These are phyloP conservation scores for Cololabis saira DNA, from an alignment of 2,113 vertebrate species.

Conservation along the genomic window DNA sequence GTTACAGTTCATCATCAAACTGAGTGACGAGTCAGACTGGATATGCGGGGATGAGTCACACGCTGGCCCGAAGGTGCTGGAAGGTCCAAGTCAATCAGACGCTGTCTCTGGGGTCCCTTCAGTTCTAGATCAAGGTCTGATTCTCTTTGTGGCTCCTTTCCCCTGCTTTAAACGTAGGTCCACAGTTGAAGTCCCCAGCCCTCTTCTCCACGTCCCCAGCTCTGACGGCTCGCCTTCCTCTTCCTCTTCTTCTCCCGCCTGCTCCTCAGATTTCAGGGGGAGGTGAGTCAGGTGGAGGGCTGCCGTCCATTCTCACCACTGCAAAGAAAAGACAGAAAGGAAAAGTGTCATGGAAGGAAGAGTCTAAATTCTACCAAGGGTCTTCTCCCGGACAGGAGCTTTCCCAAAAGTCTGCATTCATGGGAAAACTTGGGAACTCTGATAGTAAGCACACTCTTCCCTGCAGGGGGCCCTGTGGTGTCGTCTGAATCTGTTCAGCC, in stretches of 20 bases:
- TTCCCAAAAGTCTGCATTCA: not conserved
- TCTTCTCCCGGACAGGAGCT: not conserved
- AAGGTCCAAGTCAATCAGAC: constrained; percentile 33
- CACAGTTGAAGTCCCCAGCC: constrained; percentile 32
- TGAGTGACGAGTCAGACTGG: constrained; percentile 39
- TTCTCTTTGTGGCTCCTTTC: constrained; percentile 23
- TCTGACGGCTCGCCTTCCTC: constrained; percentile 30
- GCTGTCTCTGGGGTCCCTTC: constrained; percentile 42
- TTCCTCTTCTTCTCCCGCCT: constrained; percentile 2
- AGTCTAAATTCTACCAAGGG: constrained; percentile 2
- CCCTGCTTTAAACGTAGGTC: constrained; percentile 34
- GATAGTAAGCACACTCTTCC: constrained; percentile 19
- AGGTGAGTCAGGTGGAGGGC: constrained; percentile 67
- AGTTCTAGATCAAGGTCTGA: constrained; percentile 30
- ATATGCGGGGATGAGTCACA: constrained; percentile 48
- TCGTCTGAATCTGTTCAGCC: constrained; percentile 53
- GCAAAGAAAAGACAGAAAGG: constrained; percentile 29
- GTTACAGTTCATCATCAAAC: constrained; percentile 48
- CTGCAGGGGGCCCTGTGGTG: constrained; percentile 60
- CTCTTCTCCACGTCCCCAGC: constrained; percentile 24
- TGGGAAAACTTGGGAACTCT: not conserved
- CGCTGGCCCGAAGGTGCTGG: constrained; percentile 32
- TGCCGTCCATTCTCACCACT: constrained; percentile 82
- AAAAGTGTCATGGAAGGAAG: constrained; percentile 28
- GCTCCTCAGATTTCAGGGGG: constrained; percentile 71